These are phyloP conservation scores for Lottia gigantea DNA, from an alignment of 2,888 invertebrate genomes.

Conservation along the genomic window DNA sequence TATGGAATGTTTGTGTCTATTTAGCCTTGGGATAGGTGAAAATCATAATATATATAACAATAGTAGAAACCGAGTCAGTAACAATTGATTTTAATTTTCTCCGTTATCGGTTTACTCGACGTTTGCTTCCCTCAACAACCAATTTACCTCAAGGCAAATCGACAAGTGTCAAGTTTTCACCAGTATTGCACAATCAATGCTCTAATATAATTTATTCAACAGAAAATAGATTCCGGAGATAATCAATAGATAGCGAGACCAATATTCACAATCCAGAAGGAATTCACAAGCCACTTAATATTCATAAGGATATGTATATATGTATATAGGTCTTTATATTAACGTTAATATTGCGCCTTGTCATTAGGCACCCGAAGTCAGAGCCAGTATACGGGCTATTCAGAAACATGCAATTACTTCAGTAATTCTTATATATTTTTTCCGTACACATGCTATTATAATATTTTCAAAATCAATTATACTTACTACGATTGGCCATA, in stretches of 20 bases:
- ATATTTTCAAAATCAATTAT: too few relatives aligned
- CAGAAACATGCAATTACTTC: not conserved
- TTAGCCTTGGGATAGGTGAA: not conserved
- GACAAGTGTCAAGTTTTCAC: constrained; percentile 2
- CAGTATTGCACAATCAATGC: not conserved
- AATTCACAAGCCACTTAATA: too few relatives aligned
- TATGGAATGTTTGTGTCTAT: not conserved
- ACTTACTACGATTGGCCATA: constrained; percentile 96
- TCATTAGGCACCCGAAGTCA: too few relatives aligned
- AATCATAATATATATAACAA: not conserved
- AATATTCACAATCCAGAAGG: not conserved
- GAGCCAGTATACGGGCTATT: not conserved
- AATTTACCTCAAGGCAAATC: not conserved
- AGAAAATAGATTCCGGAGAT: not conserved
- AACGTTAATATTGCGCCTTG: too few relatives aligned
- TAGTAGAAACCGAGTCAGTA: not conserved
- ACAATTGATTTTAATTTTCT: constrained; percentile 7
- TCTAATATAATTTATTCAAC: not conserved
- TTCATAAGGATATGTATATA: too few relatives aligned
- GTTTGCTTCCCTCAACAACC: constrained; percentile 7
- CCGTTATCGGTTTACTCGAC: constrained; percentile 1
- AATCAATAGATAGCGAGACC: not conserved
- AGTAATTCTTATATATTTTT: too few relatives aligned
- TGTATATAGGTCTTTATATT: too few relatives aligned
- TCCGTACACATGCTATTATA: too few relatives aligned